These are phyloP conservation scores for Manduca sexta DNA, from an alignment of 1,140 invertebrate genomes.

Conservation along the genomic window DNA sequence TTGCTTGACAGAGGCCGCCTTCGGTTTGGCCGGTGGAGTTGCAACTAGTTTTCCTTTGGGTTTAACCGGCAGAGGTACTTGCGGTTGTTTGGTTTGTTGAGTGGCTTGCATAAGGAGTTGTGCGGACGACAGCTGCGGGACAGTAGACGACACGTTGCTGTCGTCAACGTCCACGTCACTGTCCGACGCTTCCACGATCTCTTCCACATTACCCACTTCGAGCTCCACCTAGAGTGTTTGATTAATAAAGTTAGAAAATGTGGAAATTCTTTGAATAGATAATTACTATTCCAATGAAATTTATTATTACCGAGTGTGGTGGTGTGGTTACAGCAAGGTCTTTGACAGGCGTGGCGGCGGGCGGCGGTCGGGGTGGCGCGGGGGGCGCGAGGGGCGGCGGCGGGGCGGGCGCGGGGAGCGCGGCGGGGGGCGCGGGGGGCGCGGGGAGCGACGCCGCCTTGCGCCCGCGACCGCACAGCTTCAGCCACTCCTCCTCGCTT, in stretches of 20 bases:
- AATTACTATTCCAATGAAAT: too few relatives aligned
- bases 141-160: conserved; percentile 22
- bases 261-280: too few relatives aligned
- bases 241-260: neutral
- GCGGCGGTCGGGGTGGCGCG: neutral
- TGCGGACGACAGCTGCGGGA: conserved; percentile 43
- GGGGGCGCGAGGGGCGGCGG: neutral
- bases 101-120: conserved; percentile 56
- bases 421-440: neutral
- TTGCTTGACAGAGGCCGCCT: conserved; percentile 39
- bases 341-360: neutral
- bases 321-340: too few relatives aligned
- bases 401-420: neutral
- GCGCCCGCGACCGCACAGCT: conserved; percentile 26
- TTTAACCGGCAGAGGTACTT: conserved; percentile 4
- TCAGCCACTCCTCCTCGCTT: conserved; percentile 56
- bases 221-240: conserved; percentile 51
- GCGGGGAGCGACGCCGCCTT: conserved; percentile 15
- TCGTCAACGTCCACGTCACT: conserved; percentile 64
- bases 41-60: conserved; percentile 15
- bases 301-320: conserved; percentile 25
- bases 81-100: conserved; percentile 16
- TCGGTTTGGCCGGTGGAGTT: conserved; percentile 34
- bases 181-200: conserved; percentile 47
- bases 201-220: conserved; percentile 38